Evolutionary conservation across 1,140 invertebrate species (phyloP), one percentile per base, ranked within the genome.

Genomic region (Magallana gigas): DNA sequence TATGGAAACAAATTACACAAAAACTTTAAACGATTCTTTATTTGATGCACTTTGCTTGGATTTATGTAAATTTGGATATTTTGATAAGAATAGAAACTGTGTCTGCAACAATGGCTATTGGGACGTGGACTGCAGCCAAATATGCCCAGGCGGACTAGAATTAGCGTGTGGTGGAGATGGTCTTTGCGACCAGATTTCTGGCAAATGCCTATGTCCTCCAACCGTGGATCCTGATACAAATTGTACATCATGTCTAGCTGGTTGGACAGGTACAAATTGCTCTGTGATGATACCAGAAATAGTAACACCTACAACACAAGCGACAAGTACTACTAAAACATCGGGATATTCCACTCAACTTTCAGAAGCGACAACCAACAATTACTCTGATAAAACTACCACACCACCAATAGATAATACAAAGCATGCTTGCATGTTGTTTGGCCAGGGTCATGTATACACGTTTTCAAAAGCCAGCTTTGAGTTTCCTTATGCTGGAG

Each of bases 191-290:
- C 62, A 59, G n/a, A 36, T 18, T 0, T 89, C 87, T 18, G 91
- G 91, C 8, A 16, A 29, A 9, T 92, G 91, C 57, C 23, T 83
- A 8, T 92, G 91, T 87, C 83, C 89, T 48, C 87, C 87, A 16
- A 89, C 83, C 23, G 89, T 83, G 84, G 57, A 76, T 7, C 48
- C 85, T 62, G 60, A 68, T 8, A 89, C 82, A 16, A 83, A 90
- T 59, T 92, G 91, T 85, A 64, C 83, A 8, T 86, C 85, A 8
- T 92, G 91, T 84, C 57, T 84, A n/a, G 81, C 64, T 12, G 88
- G 87, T 23, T 92, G 91, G 91, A 71, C 88, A 58, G 91, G 91
- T 58, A 16, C 36, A 12, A 64, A 91, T 48, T 92, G 91, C 84
- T 80, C 84, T 58, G 59, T 87, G 7, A 84, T 64, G 62, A 18